Conservation (phyloP, 2,797 vertebrate genomes). For the Acanthurus leucopareius region DNA sequence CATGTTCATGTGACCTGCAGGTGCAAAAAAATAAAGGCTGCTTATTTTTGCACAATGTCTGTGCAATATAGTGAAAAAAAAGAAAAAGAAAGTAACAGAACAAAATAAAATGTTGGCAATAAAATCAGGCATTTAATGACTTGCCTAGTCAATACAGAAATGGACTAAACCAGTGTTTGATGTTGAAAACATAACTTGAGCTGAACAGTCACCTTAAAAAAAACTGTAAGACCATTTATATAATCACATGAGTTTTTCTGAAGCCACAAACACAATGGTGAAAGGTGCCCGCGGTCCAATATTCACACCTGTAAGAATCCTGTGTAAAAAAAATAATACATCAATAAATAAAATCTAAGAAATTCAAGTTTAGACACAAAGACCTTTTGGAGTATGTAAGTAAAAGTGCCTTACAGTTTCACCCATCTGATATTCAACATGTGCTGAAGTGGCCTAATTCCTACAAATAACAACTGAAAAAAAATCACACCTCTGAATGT, state of each 20-base stretch:
- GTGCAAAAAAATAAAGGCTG: constrained; percentile 69
- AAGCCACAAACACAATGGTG: constrained; percentile 45
- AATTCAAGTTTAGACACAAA: constrained; percentile 74
- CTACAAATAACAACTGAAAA: background rate
- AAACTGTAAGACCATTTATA: constrained; percentile 41
- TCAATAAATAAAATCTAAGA: constrained; percentile 58
- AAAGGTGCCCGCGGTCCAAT: constrained; percentile 36
- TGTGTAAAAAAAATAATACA: constrained; percentile 36
- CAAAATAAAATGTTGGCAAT: constrained; percentile 39
- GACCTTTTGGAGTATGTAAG: constrained; percentile 41
- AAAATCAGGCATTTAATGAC: constrained; percentile 42
- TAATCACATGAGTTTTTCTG: constrained; percentile 37
- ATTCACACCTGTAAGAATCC: constrained; percentile 33
- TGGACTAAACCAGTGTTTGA: constrained; percentile 37
- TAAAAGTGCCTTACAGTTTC: constrained; percentile 61
- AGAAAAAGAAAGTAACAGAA: constrained; percentile 24
- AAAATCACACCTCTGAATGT: background rate
- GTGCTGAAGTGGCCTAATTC: constrained; percentile 16
- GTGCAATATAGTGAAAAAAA: constrained; percentile 63
- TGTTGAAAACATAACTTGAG: constrained; percentile 55
- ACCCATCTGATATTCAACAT: constrained; percentile 48
- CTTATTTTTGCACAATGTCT: constrained; percentile 65
- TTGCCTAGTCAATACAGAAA: constrained; percentile 20
- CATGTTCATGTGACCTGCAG: constrained; percentile 60
- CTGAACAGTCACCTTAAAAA: constrained; percentile 37